These are phyloP conservation scores for Smithornis capensis DNA, from an alignment of 2,113 vertebrate genomes.

Conservation along the genomic window DNA sequence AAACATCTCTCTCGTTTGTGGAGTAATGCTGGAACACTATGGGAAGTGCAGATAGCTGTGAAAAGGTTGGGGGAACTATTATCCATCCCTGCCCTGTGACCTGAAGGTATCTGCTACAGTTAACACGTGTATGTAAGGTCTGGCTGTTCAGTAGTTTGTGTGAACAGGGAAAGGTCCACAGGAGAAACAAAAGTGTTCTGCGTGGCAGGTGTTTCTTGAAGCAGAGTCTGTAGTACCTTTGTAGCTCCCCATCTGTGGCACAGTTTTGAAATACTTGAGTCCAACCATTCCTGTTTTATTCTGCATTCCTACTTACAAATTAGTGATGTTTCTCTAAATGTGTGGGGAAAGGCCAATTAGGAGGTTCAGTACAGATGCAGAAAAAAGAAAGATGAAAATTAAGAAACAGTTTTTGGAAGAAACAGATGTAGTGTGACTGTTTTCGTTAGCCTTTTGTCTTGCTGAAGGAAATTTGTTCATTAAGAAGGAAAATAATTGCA, in stretches of 20 bases:
- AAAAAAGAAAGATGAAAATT: neutral
- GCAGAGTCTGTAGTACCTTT: neutral
- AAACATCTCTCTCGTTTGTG: neutral
- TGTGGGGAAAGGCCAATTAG: neutral
- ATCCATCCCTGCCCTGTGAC: neutral
- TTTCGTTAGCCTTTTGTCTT: neutral
- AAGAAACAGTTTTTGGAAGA: neutral
- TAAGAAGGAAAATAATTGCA: constrained; percentile 12
- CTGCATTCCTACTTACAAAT: neutral
- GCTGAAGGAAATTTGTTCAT: neutral
- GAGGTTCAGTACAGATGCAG: neutral
- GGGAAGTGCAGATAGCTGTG: neutral
- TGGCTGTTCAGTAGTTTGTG: neutral
- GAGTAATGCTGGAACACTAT: neutral
- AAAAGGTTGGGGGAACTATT: neutral
- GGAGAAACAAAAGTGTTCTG: neutral
- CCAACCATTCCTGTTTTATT: neutral
- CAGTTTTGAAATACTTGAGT: neutral
- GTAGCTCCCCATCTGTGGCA: neutral
- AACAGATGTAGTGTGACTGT: neutral
- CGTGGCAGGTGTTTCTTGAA: neutral
- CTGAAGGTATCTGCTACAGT: neutral
- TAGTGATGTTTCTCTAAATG: neutral
- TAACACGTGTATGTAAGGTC: neutral
- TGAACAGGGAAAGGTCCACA: neutral